Conservation (phyloP, 2,797 vertebrate genomes). For the Halcyon smyrnensis region DNA sequence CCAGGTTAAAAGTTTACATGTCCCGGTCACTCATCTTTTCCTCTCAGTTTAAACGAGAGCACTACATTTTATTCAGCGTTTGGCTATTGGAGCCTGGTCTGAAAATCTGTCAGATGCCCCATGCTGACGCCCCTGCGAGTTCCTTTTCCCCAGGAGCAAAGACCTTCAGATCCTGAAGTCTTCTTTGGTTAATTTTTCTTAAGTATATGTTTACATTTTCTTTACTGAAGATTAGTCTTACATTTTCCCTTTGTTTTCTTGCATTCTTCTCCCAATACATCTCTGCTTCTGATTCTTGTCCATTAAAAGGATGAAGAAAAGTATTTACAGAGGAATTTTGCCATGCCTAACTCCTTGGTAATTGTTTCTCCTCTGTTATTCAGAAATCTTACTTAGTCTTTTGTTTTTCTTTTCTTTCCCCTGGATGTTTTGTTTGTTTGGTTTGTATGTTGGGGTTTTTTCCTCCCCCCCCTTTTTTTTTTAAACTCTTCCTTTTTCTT, state of each 20-base stretch:
- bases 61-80: not conserved
- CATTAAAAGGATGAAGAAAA: not conserved
- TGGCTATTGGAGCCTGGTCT: not conserved
- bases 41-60: not conserved
- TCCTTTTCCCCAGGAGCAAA: not conserved
- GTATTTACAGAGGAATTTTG: conserved; percentile 20
- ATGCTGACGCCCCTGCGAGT: not conserved
- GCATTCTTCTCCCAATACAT: not conserved
- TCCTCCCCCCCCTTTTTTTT: not conserved
- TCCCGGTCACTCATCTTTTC: not conserved
- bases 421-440: too few relatives aligned
- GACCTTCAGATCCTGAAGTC: not conserved
- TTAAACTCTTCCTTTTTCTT: not conserved
- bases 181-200: not conserved
- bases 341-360: not conserved
- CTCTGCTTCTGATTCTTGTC: not conserved
- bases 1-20: conserved; percentile 57
- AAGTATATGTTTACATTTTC: not conserved
- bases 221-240: not conserved
- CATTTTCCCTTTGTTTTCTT: not conserved
- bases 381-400: not conserved
- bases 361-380: not conserved
- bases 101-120: not conserved
- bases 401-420: not conserved
- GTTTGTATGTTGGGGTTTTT: too few relatives aligned